Evolutionary conservation across 2,113 vertebrate species (phyloP), one percentile per base, ranked within the genome.

Genomic region (Centrocercus urophasianus): DNA sequence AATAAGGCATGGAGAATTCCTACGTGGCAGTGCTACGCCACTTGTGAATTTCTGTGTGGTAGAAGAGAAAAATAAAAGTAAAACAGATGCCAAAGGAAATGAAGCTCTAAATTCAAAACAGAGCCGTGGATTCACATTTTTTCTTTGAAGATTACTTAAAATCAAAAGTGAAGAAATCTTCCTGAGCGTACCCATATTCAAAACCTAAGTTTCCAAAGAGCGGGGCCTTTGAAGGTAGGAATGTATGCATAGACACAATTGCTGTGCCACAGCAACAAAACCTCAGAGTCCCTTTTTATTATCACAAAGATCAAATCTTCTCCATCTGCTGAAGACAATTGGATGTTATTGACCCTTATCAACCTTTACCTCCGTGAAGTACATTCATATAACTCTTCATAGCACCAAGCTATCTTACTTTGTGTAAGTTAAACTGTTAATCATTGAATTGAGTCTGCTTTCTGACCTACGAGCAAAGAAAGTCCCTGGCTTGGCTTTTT

Each of bases 191-290:
- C 47, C 64, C 2, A 63, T 18, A 66, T 40, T 61, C 40, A 63
- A 4, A 57, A 27, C 27, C 22, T 10, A 32, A 45, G n/a, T 24
- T 83, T 57, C 19, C 54, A 19, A 52, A 50, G 38, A 80, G 9
- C n/a, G 65, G 15, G 8, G 5, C 43, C 21, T 83, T 64, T 61
- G 28, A 25, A 65, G 36, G 64, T n/a, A 3, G 25, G 64, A 80
- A 8, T 11, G 30, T 5, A 15, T 54, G 7, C 13, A 15, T 1
- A 22, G 40, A 10, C 60, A 27, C 14, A 42, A 34, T 36, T 24
- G 54, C 24, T 5, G 2, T 8, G 76, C 32, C n/a, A 6, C 65
- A 48, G 24, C 0, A 10, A 36, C 0, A 4, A 8, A 52, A 34
- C 10, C n/a, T 61, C 43, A 21, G 69, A 13, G 12, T 38, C 25